Percentiles rank a stretch among this genome's conserved stretches.
These are phyloP conservation scores for Lacanobia wlatinum DNA, from an alignment of 2,888 invertebrate genomes.

Conservation along the genomic window DNA sequence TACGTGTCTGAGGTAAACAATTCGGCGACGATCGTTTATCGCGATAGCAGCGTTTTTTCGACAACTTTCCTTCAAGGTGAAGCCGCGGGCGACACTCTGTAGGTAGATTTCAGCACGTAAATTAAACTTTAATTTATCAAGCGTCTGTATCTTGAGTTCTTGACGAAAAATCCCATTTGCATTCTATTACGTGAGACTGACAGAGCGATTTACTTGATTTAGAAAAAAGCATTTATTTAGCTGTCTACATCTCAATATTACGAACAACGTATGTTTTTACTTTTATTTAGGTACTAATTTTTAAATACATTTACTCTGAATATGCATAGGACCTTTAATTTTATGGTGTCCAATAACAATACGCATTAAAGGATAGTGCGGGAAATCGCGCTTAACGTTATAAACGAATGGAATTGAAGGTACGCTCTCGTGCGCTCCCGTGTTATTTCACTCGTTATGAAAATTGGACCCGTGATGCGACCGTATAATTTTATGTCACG, in stretches of 20 bases:
- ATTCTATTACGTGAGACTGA: slow-evolving; percentile 73
- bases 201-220: slow-evolving; percentile 71
- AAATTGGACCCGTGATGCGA: slow-evolving; percentile 73
- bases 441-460: slow-evolving; percentile 76
- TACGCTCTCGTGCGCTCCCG: slow-evolving; percentile 53
- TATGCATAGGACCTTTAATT: slow-evolving; percentile 58
- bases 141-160: slow-evolving; percentile 58
- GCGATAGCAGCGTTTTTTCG: slow-evolving; percentile 41
- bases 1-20: slow-evolving; percentile 30
- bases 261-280: slow-evolving; percentile 43
- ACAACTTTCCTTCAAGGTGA: slow-evolving; percentile 48
- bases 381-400: slow-evolving; percentile 60
- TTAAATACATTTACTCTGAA: slow-evolving; percentile 44
- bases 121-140: slow-evolving; percentile 67
- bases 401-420: slow-evolving; percentile 59
- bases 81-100: slow-evolving; percentile 39
- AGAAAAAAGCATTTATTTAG: slow-evolving; percentile 69
- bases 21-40: slow-evolving; percentile 26
- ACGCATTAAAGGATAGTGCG: slow-evolving; percentile 56
- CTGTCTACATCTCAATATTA: slow-evolving; percentile 55
- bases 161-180: slow-evolving; percentile 70
- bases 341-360: slow-evolving; percentile 60
- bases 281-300: slow-evolving; percentile 51
- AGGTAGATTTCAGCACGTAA: slow-evolving; percentile 50
- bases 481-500: slow-evolving; percentile 74